Evolutionary conservation across 2,888 invertebrate genomes (phyloP), one percentile per base, ranked within the genome.

Genomic region (Tolmerus cingulatus): DNA sequence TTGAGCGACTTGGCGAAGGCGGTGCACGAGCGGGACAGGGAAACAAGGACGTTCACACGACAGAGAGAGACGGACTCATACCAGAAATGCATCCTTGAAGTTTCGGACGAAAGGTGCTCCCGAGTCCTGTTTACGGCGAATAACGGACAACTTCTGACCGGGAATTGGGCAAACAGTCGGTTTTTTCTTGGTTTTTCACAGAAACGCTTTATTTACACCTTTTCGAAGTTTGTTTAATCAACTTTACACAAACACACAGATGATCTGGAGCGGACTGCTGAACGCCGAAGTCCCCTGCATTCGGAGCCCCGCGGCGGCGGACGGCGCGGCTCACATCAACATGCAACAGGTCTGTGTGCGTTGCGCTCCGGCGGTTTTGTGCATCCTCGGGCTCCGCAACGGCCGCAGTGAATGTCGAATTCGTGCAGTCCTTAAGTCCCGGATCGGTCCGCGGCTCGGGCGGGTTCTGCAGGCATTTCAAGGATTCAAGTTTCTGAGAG

Each of bases 271-370:
- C 34, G 40, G 12, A 5, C 40, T n/a, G 12, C 16, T 3, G 16
- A 66, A 9, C 27, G 23, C 16, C 27, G 66, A 27, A 66, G 4
- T 27, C 51, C n/a, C 19, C 7, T 16, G n/a, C 51, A 51, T 51
- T 51, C 51, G n/a, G n/a, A 19, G 51, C n/a, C n/a, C 51, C 9
- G 27, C 74, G 30, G 74, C n/a, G 74, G 74, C 23, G 74, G 74
- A 27, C 27, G 27, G 27, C 74, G 9, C 27, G 76, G 16, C 37
- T 7, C 34, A 76, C 76, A 76, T 34, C n/a, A 76, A 9, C 81
- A 19, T 82, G 82, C 82, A 82, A 82, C 82, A 82, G 82, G 82
- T 82, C 57, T 57, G 57, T 23, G 57, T 81, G 81, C 51, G 81
- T 19, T 81, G 81, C 81, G 30, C 51, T 82, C 82, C 66, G 82